A percentile compares a stretch with the other conserved stretches of the same genome.
These are phyloP conservation scores for Balaeniceps rex DNA, from an alignment of 2,113 vertebrate genomes.

Conservation along the genomic window DNA sequence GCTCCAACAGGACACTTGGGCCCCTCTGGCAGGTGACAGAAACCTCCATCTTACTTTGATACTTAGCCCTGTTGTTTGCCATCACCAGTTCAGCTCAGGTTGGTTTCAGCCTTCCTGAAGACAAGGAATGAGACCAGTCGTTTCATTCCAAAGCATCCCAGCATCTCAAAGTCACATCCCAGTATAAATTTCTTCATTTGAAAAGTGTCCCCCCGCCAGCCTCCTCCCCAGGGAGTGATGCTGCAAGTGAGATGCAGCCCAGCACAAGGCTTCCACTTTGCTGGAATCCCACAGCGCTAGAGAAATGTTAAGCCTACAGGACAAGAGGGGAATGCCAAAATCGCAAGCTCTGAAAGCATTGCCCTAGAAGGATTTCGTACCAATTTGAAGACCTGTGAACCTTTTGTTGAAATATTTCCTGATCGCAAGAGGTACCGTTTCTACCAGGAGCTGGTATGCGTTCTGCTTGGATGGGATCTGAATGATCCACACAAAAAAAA, in stretches of 20 bases:
- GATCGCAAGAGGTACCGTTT: not conserved
- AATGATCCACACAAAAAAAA: not conserved
- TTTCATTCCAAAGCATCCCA: not conserved
- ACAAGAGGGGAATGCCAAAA: not conserved
- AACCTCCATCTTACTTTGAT: not conserved
- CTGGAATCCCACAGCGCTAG: not conserved
- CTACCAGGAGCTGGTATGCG: not conserved
- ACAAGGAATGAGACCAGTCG: not conserved
- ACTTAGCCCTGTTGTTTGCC: not conserved
- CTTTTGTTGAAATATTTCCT: not conserved
- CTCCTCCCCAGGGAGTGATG: not conserved
- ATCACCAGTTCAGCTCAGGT: not conserved
- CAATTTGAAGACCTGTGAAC: not conserved
- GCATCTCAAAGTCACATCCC: not conserved
- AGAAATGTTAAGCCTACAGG: not conserved
- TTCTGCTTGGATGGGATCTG: not conserved
- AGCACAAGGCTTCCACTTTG: not conserved
- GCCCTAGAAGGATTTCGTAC: not conserved
- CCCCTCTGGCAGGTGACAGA: not conserved
- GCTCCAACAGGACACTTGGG: not conserved
- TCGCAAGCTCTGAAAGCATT: not conserved
- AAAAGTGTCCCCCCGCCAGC: not conserved
- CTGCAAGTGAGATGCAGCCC: not conserved
- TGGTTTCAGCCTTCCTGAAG: not conserved
- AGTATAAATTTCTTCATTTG: not conserved